A percentile compares a stretch with the other conserved stretches of the same genome.
Conservation (phyloP, 2,113 vertebrate species). For the Vulpes vulpes region DNA sequence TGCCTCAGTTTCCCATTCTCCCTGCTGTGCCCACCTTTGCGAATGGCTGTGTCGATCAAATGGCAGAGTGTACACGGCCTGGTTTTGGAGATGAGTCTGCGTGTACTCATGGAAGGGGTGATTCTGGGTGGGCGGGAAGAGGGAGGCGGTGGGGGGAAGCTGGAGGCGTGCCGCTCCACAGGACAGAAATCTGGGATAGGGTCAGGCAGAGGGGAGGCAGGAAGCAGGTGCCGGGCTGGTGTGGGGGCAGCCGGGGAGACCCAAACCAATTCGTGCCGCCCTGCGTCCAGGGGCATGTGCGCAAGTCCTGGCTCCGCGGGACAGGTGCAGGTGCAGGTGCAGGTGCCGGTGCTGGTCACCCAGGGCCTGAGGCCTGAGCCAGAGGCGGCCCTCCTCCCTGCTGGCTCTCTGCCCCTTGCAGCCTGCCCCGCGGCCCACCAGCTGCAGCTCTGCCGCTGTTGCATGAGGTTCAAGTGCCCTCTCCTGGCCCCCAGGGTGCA, state of each 20-base stretch:
- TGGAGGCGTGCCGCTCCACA: not conserved
- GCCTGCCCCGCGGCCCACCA: not conserved
- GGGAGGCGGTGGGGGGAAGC: not conserved
- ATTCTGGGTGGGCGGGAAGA: not conserved
- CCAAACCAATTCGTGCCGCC: not conserved
- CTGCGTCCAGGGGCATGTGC: not conserved
- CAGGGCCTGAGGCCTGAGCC: not conserved
- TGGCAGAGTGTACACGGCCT: not conserved
- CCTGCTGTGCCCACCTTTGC: not conserved
- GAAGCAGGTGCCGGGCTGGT: not conserved
- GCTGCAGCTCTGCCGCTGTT: conserved; percentile 60
- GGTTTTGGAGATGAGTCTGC: not conserved
- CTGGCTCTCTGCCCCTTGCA: not conserved
- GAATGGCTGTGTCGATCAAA: not conserved
- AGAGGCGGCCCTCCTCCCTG: not conserved
- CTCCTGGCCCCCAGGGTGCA: conserved; percentile 85
- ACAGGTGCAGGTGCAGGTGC: not conserved
- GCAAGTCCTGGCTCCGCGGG: accelerated
- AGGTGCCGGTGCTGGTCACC: too few relatives aligned
- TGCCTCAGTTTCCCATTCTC: not conserved
- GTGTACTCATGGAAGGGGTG: not conserved
- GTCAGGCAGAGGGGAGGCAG: not conserved
- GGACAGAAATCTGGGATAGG: not conserved
- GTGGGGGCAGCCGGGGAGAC: not conserved
- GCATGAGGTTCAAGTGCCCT: conserved; percentile 89